Conservation (phyloP, 2,888 invertebrate species). For the Pristionchus exspectatus region DNA sequence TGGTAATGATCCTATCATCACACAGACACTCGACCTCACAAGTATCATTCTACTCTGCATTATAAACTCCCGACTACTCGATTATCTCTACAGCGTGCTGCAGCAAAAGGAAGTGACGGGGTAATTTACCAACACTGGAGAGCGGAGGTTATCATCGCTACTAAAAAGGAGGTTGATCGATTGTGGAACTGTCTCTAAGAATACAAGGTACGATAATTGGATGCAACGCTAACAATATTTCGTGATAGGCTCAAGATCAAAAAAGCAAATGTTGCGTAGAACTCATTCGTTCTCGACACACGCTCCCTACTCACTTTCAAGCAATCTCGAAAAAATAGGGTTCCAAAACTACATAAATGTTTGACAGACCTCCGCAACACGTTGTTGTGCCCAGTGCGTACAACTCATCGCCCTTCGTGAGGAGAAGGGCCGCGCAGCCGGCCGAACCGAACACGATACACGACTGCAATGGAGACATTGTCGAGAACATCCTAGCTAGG, state of each 20-base stretch:
- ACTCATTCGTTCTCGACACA: no score
- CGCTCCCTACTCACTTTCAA: no score
- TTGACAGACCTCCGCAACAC: conserved; percentile 4
- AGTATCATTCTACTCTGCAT: background rate
- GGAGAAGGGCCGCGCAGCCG: conserved; percentile 45
- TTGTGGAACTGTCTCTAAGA: background rate
- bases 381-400: conserved; percentile 39
- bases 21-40: background rate
- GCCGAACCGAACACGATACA: conserved; percentile 53
- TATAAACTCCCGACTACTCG: background rate
- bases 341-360: background rate
- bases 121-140: background rate
- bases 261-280: no score
- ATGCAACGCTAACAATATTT: no score
- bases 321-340: no score
- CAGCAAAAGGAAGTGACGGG: background rate
- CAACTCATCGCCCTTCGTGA: conserved; percentile 42
- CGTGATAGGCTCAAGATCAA: no score
- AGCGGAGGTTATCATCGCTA: background rate
- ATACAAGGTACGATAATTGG: no score
- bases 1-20: background rate
- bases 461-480: conserved; percentile 11
- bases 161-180: background rate
- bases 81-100: background rate
- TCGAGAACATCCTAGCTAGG: background rate